Evolutionary conservation across 2,888 invertebrate species (phyloP), one percentile per base, ranked within the genome.

Genomic region (Cylindroiulus punctatus): DNA sequence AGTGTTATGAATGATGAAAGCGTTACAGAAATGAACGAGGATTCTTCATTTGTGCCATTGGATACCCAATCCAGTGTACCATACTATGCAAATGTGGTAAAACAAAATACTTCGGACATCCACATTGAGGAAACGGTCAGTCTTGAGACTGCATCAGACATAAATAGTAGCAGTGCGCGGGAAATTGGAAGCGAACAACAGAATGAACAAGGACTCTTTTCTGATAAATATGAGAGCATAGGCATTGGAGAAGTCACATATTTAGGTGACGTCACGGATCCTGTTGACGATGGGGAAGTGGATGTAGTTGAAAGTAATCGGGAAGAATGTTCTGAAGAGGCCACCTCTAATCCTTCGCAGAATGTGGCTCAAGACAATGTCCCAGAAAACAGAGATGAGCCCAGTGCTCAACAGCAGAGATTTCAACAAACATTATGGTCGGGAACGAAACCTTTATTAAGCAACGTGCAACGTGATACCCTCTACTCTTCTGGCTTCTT

Each of bases 401-500:
- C 32, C 30, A 81, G 81, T 10, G 30, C 14, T 81, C 81, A 81
- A 22, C 32, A 81, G 81, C 32, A 81, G 10, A 57, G 2, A 57
- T 19, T 36, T 81, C 81, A 81, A 81, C 22, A 40, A 81, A 81
- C 32, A 81, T 81, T 85, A n/a, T 57, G 84, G 84, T 57, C 86
- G n/a, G 86, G 82, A 47, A 86, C 86, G 32, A 86, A 86, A 84
- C 82, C 82, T 4, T 84, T 32, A n/a, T 36, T 85, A 5, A 85
- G 81, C 19, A 81, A 76, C 36, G 85, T 85, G 1, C 76, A 85
- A 30, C n/a, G 85, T 32, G 85, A 85, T 81, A 85, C 76, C 14
- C 44, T 95, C 95, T 89, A 94, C 96, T 90, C 94, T 95, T 5
- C 95, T 95, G 89, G 91, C 92, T 81, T 92, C 96, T 91, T 90